Percentiles rank a stretch among this genome's conserved stretches.
phyloP scores from a whole-genome alignment of 2,113 vertebrate species.

The Blennius ocellaris region DNA sequence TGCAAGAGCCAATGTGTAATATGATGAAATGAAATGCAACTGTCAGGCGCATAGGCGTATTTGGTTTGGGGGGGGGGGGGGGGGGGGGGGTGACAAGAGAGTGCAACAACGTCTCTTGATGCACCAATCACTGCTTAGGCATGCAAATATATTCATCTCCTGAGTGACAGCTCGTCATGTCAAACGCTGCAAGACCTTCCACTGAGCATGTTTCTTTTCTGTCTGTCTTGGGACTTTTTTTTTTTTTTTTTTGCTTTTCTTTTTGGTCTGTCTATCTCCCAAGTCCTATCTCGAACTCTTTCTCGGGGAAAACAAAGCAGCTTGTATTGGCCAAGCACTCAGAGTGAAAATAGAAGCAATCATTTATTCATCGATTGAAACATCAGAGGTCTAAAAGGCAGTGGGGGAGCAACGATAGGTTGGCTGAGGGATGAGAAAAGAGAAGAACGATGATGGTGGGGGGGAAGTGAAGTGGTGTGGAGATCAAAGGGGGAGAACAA shows the following conservation, averaged over 20 bases:
- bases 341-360: constrained; percentile 83
- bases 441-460: constrained; percentile 8
- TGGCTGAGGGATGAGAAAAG: constrained; percentile 37
- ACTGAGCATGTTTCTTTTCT: constrained; percentile 48
- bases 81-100: constrained; percentile 2
- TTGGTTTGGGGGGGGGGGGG: neutral
- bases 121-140: constrained; percentile 40
- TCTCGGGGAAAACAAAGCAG: constrained; percentile 50
- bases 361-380: constrained; percentile 86
- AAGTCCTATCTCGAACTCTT: constrained; percentile 53
- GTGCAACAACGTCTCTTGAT: constrained; percentile 49
- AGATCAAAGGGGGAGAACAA: constrained; percentile 28
- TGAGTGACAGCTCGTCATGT: constrained; percentile 70
- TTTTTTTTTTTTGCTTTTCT: neutral
- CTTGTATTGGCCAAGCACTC: constrained; percentile 61
- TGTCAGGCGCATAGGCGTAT: constrained; percentile 45
- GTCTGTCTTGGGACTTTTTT: neutral
- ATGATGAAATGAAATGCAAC: constrained; percentile 73
- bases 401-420: constrained; percentile 55
- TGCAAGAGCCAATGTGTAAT: constrained; percentile 1
- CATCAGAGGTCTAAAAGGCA: constrained; percentile 76
- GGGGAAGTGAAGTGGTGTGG: constrained; percentile 9
- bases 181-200: constrained; percentile 37
- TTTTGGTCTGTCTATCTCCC: constrained; percentile 31
- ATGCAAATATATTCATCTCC: constrained; percentile 66